phyloP scores from a whole-genome alignment of 2,797 vertebrate genomes.

The Hyperoplus immaculatus region DNA sequence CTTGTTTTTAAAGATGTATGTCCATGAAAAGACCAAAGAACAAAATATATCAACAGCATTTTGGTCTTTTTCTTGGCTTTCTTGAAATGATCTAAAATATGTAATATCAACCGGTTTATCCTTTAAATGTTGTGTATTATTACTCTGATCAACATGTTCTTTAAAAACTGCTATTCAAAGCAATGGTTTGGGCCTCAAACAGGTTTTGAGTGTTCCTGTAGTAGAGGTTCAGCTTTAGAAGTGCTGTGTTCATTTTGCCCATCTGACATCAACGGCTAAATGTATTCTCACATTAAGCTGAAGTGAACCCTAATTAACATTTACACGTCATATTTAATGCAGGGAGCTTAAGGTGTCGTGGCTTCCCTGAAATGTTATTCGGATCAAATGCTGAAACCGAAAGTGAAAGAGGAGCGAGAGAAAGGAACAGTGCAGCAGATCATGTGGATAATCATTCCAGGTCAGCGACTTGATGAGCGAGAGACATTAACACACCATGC shows the following conservation, averaged over 20 bases:
- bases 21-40: not conserved
- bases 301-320: slow-evolving; percentile 26
- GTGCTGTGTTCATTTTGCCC: slow-evolving; percentile 2
- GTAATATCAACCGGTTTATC: not conserved
- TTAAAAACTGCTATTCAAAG: not conserved
- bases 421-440: slow-evolving; percentile 48
- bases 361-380: slow-evolving; percentile 17
- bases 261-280: slow-evolving; percentile 6
- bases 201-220: not conserved
- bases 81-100: not conserved
- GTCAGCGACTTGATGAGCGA: slow-evolving; percentile 65
- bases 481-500: slow-evolving; percentile 55
- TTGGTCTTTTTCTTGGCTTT: too few relatives aligned
- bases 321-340: slow-evolving; percentile 31
- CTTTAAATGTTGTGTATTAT: not conserved
- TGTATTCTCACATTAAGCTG: slow-evolving; percentile 9
- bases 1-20: too few relatives aligned
- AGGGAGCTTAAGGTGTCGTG: slow-evolving; percentile 35
- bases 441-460: slow-evolving; percentile 70
- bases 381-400: slow-evolving; percentile 18
- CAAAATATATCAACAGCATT: not conserved
- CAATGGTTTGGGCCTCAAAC: too few relatives aligned
- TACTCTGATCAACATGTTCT: not conserved
- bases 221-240: not conserved
- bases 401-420: not conserved